Base-by-base conservation (phyloP, 2,797 vertebrate genomes). In the Gymnocypris eckloni region DNA sequence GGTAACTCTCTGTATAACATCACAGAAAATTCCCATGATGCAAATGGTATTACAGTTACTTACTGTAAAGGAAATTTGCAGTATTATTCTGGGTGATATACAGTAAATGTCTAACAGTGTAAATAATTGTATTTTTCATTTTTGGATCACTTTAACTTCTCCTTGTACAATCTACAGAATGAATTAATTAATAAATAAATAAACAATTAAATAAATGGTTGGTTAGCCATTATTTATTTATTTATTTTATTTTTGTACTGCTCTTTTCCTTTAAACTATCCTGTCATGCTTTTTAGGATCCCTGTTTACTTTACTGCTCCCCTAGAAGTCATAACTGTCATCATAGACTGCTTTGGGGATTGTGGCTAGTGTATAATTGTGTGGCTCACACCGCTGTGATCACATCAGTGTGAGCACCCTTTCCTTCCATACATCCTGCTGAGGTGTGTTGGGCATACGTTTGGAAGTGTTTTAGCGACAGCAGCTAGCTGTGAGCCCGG, bases 351-450 rank as follows among this genome's bases (percentile, higher is more conserved):
- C 41, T 76, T 59, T 45, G 28, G 76, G 73, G 71, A 84, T 50
- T 77, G n/a, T 75, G 61, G 67, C 39, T 72, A 20, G 71, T 76
- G 79, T 56, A 84, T 84, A 89, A 86, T 86, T 78, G 79, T 54
- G 25, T 67, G 4, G 8, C 76, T 70, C 43, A 75, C 33, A 54
- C 81, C n/a, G 37, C 85, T 41, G 41, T 59, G 54, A 64, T 25
- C 67, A 77, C 75, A 70, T 41, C 72, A 82, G 69, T 50, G 20
- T 45, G 25, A 75, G 73, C 41, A 1, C 39, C 13, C 45, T 78
- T 82, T 59, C 48, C 16, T 5, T 77, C 61, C 77, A 73, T 41
- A 43, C 18, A 10, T 48, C 73, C 71, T 48, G 78, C 66, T 61
- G 43, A 81, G 33, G 64, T 77, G 59, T 85, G 50, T 79, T 70